Evolutionary conservation across 2,113 vertebrate genomes (phyloP).

Genomic region (Crotalus viridis): DNA sequence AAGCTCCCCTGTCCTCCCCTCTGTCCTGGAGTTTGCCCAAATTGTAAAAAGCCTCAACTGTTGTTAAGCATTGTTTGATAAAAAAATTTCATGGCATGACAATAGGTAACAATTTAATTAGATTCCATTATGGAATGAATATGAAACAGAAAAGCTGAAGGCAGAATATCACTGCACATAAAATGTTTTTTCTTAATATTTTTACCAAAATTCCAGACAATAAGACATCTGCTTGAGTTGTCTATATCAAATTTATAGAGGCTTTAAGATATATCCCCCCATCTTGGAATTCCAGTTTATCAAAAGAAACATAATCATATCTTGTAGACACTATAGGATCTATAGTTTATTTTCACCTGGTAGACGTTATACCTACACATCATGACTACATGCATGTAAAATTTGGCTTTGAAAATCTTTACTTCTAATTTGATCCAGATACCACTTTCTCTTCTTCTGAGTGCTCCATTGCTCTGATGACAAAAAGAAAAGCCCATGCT

Average conservation of each 20-base stretch:
- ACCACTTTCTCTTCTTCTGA: constrained; percentile 15
- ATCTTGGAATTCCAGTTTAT: neutral
- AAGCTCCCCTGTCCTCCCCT: neutral
- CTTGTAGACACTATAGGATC: neutral
- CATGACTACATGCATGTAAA: constrained; percentile 6
- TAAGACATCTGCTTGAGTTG: neutral
- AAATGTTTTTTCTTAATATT: neutral
- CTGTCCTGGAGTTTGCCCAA: neutral
- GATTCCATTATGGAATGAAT: neutral
- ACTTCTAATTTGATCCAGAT: constrained; percentile 20
- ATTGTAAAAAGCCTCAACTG: neutral
- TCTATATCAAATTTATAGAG: neutral
- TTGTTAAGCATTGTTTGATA: neutral
- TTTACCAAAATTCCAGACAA: neutral
- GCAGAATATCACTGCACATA: neutral
- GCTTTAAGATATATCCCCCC: neutral
- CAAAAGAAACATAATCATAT: neutral
- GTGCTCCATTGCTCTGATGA: constrained; percentile 7
- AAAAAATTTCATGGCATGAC: neutral
- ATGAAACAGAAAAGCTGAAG: neutral
- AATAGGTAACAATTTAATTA: neutral
- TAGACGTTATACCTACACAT: neutral
- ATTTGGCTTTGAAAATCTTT: constrained; percentile 17
- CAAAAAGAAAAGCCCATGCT: neutral
- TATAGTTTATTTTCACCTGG: constrained; percentile 22